phyloP scores from a whole-genome alignment of 2,113 vertebrate genomes.

The Sinocyclocheilus maitianheensis region DNA sequence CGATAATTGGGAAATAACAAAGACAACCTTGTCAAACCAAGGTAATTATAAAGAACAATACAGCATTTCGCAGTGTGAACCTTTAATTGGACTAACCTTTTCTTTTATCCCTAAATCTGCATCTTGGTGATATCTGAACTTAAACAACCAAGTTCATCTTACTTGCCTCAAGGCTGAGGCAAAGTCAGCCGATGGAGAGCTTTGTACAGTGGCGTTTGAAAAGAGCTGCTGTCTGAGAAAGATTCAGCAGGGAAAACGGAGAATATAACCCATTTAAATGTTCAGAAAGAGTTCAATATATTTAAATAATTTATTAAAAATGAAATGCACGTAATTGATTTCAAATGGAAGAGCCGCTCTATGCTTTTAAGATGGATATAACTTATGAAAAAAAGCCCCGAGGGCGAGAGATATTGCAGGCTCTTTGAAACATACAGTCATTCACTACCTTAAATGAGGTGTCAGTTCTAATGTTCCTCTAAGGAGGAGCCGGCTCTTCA shows the following conservation, averaged over 20 bases:
- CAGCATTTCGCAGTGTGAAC: slow-evolving; percentile 28
- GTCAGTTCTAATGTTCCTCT: slow-evolving; percentile 57
- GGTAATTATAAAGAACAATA: slow-evolving; percentile 59
- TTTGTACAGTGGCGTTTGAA: slow-evolving; percentile 1
- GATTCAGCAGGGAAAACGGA: background rate
- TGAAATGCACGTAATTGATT: slow-evolving; percentile 36
- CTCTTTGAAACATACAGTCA: slow-evolving; percentile 41
- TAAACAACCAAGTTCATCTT: slow-evolving; percentile 39
- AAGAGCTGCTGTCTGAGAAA: background rate
- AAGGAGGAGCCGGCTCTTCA: slow-evolving; percentile 44
- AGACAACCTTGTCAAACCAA: slow-evolving; percentile 55
- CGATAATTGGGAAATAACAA: slow-evolving; percentile 61
- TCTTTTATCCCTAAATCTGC: slow-evolving; percentile 53
- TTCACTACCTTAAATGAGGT: slow-evolving; percentile 51
- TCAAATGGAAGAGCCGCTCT: background rate
- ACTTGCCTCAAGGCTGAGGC: background rate
- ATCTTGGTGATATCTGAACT: slow-evolving; percentile 41
- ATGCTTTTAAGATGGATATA: slow-evolving; percentile 25
- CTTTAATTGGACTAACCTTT: slow-evolving; percentile 64
- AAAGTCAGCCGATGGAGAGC: background rate
- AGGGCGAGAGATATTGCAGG: slow-evolving; percentile 33
- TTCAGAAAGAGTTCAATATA: background rate
- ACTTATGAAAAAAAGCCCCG: slow-evolving; percentile 26
- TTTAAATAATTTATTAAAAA: slow-evolving; percentile 31
- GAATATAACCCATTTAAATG: background rate